Conservation (phyloP, 2,888 invertebrate species). For the Margaritifera margaritifera region DNA sequence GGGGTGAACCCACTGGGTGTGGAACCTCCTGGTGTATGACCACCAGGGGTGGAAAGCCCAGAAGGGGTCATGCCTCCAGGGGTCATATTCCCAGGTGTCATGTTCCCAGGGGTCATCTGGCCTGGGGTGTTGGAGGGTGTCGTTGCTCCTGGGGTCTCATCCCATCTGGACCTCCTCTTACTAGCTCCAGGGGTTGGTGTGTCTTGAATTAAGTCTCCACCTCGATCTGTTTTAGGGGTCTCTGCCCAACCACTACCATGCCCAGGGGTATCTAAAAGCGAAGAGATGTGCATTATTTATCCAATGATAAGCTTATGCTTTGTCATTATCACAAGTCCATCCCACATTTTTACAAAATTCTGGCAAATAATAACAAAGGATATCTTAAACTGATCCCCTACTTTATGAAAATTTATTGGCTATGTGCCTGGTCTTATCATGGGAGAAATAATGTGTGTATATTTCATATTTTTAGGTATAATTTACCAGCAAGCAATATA, state of each 20-base stretch:
- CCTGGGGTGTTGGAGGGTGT: slow-evolving; percentile 73
- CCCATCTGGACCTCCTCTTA: slow-evolving; percentile 97
- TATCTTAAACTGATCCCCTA: no score
- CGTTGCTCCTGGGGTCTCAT: slow-evolving; percentile 89
- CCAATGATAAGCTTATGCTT: not conserved
- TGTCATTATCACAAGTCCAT: no score
- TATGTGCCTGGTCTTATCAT: no score
- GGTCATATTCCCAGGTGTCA: slow-evolving; percentile 70
- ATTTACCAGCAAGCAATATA: no score
- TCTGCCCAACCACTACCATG: slow-evolving; percentile 99
- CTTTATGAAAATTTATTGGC: no score
- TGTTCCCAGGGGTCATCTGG: slow-evolving; percentile 76
- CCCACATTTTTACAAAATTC: no score
- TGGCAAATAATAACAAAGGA: no score
- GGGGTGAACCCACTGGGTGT: slow-evolving; percentile 68
- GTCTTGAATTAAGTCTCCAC: slow-evolving; percentile 81
- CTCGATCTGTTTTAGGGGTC: slow-evolving; percentile 94
- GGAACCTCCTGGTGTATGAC: slow-evolving; percentile 70
- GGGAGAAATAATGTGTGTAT: no score
- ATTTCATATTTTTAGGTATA: no score
- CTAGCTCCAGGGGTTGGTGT: slow-evolving; percentile 95
- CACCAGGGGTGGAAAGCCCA: slow-evolving; percentile 66
- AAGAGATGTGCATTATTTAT: not conserved
- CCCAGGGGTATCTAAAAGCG: slow-evolving; percentile 88
- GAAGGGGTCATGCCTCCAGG: slow-evolving; percentile 62